phyloP scores from a whole-genome alignment of 2,888 invertebrate genomes.

The Bembecia ichneumoniformis region DNA sequence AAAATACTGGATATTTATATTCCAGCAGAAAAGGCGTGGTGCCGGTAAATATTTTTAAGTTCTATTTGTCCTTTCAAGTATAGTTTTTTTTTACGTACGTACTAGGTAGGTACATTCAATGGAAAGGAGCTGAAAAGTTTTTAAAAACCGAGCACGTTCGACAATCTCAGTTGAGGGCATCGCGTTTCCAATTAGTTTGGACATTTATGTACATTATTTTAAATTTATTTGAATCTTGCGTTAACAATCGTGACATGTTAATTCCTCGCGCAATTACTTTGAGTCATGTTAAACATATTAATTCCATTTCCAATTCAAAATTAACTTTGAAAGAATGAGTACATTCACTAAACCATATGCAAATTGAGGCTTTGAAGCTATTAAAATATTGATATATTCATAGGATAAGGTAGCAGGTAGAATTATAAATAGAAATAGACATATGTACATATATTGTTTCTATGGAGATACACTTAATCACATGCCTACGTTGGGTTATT shows the following conservation, averaged over 20 bases:
- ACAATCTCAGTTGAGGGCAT: background rate
- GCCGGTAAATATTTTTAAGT: no score
- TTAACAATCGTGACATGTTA: constrained; percentile 16
- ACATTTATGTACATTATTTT: background rate
- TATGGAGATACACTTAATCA: no score
- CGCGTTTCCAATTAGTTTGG: background rate
- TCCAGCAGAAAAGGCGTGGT: no score
- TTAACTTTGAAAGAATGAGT: constrained; percentile 13
- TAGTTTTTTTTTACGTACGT: no score
- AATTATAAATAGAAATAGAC: constrained; percentile 14
- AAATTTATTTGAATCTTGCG: background rate
- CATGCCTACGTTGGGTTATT: no score
- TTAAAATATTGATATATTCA: constrained; percentile 27
- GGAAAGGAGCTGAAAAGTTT: no score
- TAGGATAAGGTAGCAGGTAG: constrained; percentile 16
- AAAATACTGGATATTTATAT: no score
- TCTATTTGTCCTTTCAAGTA: no score
- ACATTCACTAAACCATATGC: constrained; percentile 19
- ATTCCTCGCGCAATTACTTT: constrained; percentile 14
- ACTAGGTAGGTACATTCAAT: no score
- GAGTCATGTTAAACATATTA: constrained; percentile 17
- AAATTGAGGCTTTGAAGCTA: constrained; percentile 15
- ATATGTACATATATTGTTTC: no score
- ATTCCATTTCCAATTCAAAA: constrained; percentile 15
- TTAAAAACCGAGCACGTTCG: background rate